A percentile compares a stretch with the other conserved stretches of the same genome.
Evolutionary conservation across 2,888 invertebrate species (phyloP).

Genomic region (Tromatobia lineatoria): DNA sequence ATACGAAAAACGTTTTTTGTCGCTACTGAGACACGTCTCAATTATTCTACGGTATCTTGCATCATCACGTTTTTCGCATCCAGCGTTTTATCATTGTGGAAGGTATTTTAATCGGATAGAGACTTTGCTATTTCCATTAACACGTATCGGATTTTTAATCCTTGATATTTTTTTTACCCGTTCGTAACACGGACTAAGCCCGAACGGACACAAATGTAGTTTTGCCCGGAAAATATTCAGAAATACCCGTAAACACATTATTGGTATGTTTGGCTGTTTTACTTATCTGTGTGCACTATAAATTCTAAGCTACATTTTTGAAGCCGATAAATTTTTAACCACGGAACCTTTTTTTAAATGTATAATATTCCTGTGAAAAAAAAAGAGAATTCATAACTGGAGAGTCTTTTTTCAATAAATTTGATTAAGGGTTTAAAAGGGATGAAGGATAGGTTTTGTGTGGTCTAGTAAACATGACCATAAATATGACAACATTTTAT

Average conservation of each 20-base stretch:
- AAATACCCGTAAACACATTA: neutral
- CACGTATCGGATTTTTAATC: constrained; percentile 8
- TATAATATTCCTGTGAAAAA: neutral
- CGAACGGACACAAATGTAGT: neutral
- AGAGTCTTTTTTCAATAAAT: neutral
- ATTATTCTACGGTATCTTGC: constrained; percentile 25
- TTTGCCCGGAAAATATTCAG: constrained; percentile 4
- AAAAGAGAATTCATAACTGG: neutral
- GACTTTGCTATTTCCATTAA: constrained; percentile 49
- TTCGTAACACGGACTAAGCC: constrained; percentile 3
- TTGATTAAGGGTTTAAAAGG: neutral
- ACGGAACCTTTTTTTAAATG: neutral
- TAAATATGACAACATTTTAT: too few relatives aligned
- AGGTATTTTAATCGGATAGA: constrained; percentile 40
- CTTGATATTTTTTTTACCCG: neutral
- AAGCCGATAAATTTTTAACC: neutral
- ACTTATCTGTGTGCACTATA: neutral
- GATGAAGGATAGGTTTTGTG: neutral
- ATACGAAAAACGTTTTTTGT: neutral
- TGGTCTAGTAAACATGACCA: too few relatives aligned
- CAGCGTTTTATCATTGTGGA: constrained; percentile 33
- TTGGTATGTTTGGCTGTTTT: neutral
- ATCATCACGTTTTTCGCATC: too few relatives aligned
- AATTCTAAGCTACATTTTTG: neutral
- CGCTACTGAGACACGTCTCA: constrained; percentile 35